Evolutionary conservation across 2,888 invertebrate species (phyloP), one percentile per base, ranked within the genome.

Genomic region (Drosophila limbata): DNA sequence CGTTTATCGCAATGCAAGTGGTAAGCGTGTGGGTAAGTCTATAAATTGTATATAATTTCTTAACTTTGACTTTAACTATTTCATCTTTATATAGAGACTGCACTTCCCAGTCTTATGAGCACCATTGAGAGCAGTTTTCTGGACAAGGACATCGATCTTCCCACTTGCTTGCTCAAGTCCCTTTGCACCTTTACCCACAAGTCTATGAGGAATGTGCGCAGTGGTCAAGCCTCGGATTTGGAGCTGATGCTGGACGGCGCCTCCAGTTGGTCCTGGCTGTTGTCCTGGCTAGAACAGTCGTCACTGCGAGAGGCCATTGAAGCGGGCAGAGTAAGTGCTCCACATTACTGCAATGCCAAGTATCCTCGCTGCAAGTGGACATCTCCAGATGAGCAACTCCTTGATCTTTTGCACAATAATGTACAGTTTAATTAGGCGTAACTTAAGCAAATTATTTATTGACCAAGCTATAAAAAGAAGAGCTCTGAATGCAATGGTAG

Each of bases 161-260:
- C 94, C 0, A 93, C 94, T 1, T 95, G 95, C 79, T 91, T 94
- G 88, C 95, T 95, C 87, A 93, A 94, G 72, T 93, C 94, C 1
- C 91, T 95, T 31, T 95, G 95, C 73, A 91, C 93, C 62, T 87
- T 93, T 15, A 92, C 94, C 4, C 91, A 93, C 66, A 91, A 90
- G 1, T 91, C 94, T 0, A 87, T 91, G 1, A 84, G 79, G 0
- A 92, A 72, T 25, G 79, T 79, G 13, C 79, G 81, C 0, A 81
- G 55, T 11, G 93, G 93, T 2, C 77, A 88, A 28, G 93, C 93
- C 3, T 90, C 92, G 1, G 94, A 93, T 67, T 73, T 90, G 6
- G 93, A 94, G 69, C 93, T 94, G 86, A 92, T 94, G 44, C 84
- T 94, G 9, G 93, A 94, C 77, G 94, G 94, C 2, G 55, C 94